Percentiles rank a stretch among this genome's conserved stretches.
phyloP scores from a whole-genome alignment of 2,888 invertebrate species.

The Lycaena phlaeas region DNA sequence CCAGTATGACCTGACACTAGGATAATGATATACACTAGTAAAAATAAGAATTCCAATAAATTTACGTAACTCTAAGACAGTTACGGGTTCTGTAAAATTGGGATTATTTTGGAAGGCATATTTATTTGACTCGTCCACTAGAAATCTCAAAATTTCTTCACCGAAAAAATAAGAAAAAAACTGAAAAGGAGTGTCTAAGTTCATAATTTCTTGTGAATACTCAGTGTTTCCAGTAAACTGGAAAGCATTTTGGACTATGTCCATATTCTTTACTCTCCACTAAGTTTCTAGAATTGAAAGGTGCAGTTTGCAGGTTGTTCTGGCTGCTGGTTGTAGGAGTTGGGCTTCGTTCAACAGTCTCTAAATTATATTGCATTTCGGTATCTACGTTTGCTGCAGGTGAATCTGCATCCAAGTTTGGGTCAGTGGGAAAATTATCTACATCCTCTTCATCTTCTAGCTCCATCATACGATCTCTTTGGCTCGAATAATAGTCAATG shows the following conservation, averaged over 20 bases:
- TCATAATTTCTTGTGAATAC: constrained; percentile 28
- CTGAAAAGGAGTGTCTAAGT: constrained; percentile 27
- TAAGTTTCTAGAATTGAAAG: constrained; percentile 27
- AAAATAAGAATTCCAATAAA: constrained; percentile 27
- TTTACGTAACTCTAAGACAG: constrained; percentile 27
- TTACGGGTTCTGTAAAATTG: constrained; percentile 26
- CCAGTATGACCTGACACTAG: constrained; percentile 26
- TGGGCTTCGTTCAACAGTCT: too few species aligned
- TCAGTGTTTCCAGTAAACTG: constrained; percentile 25
- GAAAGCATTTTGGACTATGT: constrained; percentile 26
- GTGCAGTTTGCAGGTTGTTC: constrained; percentile 29
- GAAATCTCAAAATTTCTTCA: constrained; percentile 25
- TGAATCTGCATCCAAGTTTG: constrained; percentile 23
- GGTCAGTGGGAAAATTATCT: constrained; percentile 26
- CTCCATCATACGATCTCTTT: constrained; percentile 27
- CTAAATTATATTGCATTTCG: too few species aligned
- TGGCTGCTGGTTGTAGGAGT: constrained; percentile 15
- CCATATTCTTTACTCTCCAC: constrained; percentile 32
- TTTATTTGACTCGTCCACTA: constrained; percentile 23
- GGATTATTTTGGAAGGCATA: constrained; percentile 26
- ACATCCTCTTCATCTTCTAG: constrained; percentile 27
- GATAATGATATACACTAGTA: constrained; percentile 22
- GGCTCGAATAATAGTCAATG: constrained; percentile 28
- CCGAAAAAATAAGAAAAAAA: constrained; percentile 29
- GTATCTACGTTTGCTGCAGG: constrained; percentile 22